Evolutionary conservation across 2,888 invertebrate species (phyloP).

Genomic region (Hypercompe scribonia): DNA sequence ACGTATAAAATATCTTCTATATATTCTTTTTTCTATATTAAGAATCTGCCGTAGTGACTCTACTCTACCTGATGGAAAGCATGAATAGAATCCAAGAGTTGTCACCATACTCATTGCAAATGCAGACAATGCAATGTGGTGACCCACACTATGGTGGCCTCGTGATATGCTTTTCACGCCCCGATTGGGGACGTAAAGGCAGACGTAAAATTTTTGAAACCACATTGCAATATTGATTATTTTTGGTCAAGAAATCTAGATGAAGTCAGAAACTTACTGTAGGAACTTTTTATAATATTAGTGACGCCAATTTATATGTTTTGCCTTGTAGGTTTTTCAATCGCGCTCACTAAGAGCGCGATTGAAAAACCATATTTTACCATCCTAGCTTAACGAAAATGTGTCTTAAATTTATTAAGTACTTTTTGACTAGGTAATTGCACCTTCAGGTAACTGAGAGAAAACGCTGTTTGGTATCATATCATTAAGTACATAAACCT

Average conservation of each 20-base stretch:
- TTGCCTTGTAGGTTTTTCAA: background rate
- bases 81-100: too few relatives aligned
- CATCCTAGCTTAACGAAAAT: background rate
- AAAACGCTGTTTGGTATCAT: constrained; percentile 7
- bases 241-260: background rate
- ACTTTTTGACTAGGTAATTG: constrained; percentile 5
- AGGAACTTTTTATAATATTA: background rate
- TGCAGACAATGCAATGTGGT: too few relatives aligned
- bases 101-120: too few relatives aligned
- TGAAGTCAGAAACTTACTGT: background rate
- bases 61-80: too few relatives aligned
- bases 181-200: too few relatives aligned
- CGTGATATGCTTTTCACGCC: too few relatives aligned
- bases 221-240: too few relatives aligned
- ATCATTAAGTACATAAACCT: constrained; percentile 8
- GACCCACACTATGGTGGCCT: too few relatives aligned
- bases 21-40: too few relatives aligned
- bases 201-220: too few relatives aligned
- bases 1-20: too few relatives aligned
- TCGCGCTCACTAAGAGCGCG: background rate
- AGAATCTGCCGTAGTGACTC: too few relatives aligned
- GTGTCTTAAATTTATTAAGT: background rate
- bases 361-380: background rate
- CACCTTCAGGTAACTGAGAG: background rate
- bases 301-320: background rate